Percentiles rank a stretch among this genome's conserved stretches.
phyloP scores from a whole-genome alignment of 2,797 vertebrate genomes.

The Austrolebias charrua region DNA sequence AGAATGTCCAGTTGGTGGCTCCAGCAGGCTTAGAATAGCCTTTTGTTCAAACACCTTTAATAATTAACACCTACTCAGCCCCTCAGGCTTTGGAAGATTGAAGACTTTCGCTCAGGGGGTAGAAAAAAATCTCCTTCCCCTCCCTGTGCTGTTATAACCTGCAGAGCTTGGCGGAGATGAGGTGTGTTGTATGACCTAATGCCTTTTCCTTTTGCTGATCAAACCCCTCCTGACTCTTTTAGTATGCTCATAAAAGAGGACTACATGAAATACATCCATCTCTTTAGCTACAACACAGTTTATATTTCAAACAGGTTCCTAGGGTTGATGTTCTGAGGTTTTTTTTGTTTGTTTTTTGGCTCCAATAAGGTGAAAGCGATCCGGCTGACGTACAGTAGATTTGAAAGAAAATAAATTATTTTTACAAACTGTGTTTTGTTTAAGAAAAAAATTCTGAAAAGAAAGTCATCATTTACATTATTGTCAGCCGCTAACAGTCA shows the following conservation, averaged over 20 bases:
- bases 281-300: conserved; percentile 10
- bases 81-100: conserved; percentile 72
- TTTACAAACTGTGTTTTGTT: no score
- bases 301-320: not conserved
- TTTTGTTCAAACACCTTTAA: conserved; percentile 83
- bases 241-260: conserved; percentile 66
- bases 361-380: not conserved
- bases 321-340: not conserved
- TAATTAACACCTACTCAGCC: conserved; percentile 79
- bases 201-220: conserved; percentile 58
- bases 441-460: no score
- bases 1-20: conserved; percentile 74
- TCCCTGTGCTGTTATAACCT: conserved; percentile 57
- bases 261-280: conserved; percentile 43
- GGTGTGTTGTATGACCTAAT: conserved; percentile 66
- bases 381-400: no score
- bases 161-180: conserved; percentile 58
- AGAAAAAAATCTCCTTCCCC: conserved; percentile 33
- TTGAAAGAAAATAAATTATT: no score
- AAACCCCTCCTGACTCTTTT: conserved; percentile 80
- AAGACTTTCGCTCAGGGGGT: conserved; percentile 60
- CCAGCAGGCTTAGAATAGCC: conserved; percentile 77
- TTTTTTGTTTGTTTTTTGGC: not conserved
- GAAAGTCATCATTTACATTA: no score
- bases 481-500: no score